These are phyloP conservation scores for Aleiodes sp. DNA, from an alignment of 1,140 invertebrate genomes.

Conservation along the genomic window DNA sequence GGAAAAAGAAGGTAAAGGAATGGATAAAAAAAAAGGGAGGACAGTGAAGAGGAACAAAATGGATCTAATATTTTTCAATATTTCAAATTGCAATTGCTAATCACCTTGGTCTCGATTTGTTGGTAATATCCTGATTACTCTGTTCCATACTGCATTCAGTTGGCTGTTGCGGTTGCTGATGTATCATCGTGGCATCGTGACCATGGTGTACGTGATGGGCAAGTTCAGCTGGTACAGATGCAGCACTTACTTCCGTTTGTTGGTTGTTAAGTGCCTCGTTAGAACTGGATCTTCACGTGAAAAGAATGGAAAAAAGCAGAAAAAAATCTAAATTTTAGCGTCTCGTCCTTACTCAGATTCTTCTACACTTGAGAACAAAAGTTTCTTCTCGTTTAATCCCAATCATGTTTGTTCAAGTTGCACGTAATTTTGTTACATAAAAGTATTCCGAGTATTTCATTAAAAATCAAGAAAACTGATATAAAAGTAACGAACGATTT, in stretches of 20 bases:
- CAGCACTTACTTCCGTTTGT: constrained; percentile 44
- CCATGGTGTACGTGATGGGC: constrained; percentile 36
- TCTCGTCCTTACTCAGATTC: background rate
- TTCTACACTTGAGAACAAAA: background rate
- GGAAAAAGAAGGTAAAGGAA: background rate
- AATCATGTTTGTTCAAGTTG: background rate
- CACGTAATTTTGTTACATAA: background rate
- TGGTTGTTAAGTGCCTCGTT: constrained; percentile 46
- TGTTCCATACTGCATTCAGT: constrained; percentile 37
- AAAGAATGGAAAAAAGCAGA: constrained; percentile 6
- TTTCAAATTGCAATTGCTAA: constrained; percentile 13
- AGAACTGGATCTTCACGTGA: constrained; percentile 34
- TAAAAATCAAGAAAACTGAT: background rate
- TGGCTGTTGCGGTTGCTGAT: constrained; percentile 40
- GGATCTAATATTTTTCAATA: background rate
- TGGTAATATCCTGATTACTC: constrained; percentile 40
- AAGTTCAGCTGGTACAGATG: constrained; percentile 38
- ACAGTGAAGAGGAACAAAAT: background rate
- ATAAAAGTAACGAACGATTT: background rate
- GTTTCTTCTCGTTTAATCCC: background rate
- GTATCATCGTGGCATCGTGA: background rate
- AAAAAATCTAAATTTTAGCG: constrained; percentile 7
- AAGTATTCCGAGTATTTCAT: background rate
- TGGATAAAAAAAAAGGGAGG: background rate
- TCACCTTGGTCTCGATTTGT: constrained; percentile 48